Evolutionary conservation across 2,888 invertebrate species (phyloP).

Genomic region (Ornithoptera alexandrae): DNA sequence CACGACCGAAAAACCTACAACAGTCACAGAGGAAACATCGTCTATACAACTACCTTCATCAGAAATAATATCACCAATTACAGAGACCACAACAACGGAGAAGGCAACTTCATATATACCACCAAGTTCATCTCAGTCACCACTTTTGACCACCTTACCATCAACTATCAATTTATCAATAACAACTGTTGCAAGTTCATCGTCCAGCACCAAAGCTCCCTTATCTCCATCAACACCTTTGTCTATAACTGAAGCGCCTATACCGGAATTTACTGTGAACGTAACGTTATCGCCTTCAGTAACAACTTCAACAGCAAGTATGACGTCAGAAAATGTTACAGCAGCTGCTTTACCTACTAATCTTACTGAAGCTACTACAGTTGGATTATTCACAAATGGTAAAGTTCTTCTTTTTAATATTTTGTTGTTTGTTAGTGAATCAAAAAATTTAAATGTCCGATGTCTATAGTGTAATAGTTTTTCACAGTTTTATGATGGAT

Average conservation of each 20-base stretch:
- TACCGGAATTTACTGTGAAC: constrained; percentile 62
- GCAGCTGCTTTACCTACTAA: constrained; percentile 42
- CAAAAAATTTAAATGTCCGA: background rate
- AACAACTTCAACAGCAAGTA: constrained; percentile 48
- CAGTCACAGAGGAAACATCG: constrained; percentile 8
- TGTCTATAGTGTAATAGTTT: background rate
- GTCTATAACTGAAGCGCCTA: constrained; percentile 38
- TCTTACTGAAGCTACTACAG: constrained; percentile 38
- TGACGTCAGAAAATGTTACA: constrained; percentile 45
- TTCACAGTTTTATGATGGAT: background rate
- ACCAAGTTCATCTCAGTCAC: constrained; percentile 14
- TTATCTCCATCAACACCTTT: constrained; percentile 30
- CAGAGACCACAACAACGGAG: constrained; percentile 30
- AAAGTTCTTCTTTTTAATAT: constrained; percentile 21
- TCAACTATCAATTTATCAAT: constrained; percentile 17
- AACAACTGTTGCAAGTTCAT: constrained; percentile 8
- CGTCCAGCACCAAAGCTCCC: constrained; percentile 12
- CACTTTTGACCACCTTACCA: constrained; percentile 20
- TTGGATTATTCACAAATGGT: constrained; percentile 33
- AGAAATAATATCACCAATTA: constrained; percentile 32
- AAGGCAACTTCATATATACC: constrained; percentile 30
- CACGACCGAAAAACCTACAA: constrained; percentile 36
- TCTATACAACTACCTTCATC: constrained; percentile 31
- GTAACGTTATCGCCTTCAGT: constrained; percentile 51
- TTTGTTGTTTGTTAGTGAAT: background rate